Evolutionary conservation across 2,797 vertebrate species (phyloP), one percentile per base, ranked within the genome.

Genomic region (Pagetopsis macropterus): DNA sequence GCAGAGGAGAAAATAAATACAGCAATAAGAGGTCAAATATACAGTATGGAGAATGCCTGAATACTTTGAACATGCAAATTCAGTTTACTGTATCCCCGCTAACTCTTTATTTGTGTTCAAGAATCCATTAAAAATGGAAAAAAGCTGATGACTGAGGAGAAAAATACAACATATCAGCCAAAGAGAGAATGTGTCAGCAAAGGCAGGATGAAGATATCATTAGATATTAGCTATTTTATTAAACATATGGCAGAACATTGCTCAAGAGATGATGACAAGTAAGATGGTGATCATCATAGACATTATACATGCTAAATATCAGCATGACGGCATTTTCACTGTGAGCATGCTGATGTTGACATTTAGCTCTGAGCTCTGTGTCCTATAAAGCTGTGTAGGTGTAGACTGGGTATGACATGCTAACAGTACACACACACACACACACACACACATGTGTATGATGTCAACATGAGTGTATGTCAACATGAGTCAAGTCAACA

Each of bases 71-170:
- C 58, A 62, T 15, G 55, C 3, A 65, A 76, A 56, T 54, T 19
- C 9, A 23, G 11, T 45, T 37, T 41, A 3, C 41, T 52, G 65
- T 40, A 58, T 14, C 75, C 12, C 56, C 37, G 45, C 33, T 46
- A n/a, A 14, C 31, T 65, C 16, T 65, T 65, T 60, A 21, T 81
- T 70, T 59, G 54, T 77, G 23, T 23, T 19, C n/a, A n/a, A 43
- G 12, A 43, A 52, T 65, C 27, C 8, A 1, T 31, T 31, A 49
- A 37, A 33, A 21, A 1, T 59, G 3, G 10, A 65, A 72, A 37
- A 62, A 58, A 15, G 31, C 11, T 16, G 13, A 19, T 27, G 16
- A 52, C 5, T 55, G 3, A 70, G 41, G 14, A 52, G 21, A 44
- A 10, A 85, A 58, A 59, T 15, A 51, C 15, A 9, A 58, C 2